Base-by-base conservation (phyloP, 1,140 invertebrate genomes). In the Diachasmimorpha longicaudata region DNA sequence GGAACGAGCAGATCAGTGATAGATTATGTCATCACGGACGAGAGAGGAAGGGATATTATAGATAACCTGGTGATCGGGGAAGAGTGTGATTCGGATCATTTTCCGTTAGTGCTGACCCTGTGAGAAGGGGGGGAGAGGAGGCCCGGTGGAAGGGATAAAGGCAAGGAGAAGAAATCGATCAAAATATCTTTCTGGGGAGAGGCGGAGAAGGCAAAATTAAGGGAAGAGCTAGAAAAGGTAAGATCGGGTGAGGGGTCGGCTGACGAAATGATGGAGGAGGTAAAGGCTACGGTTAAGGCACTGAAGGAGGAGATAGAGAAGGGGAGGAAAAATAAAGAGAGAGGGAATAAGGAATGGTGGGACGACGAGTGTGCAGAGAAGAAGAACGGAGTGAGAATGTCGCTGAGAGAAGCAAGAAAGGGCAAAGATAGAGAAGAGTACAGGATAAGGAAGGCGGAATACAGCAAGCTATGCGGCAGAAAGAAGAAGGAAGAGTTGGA, bases 401-500 rank as follows among this genome's bases (percentile, higher is more conserved):
- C 72, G 19, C 9, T 25, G 23, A 58, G 72, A 37, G n/a, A 63
- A 74, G n/a, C 14, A 36, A 74, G 55, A 42, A 63, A 13, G n/a
- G 44, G 25, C n/a, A 67, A 74, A 8, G 23, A 46, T 6, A 23
- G 21, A 46, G 70, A 72, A 52, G 16, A 48, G 23, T 46, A 16
- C 23, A 46, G 48, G n/a, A 23, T 19, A 31, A 44, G 13, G 63
- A 11, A 25, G 52, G 36, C 8, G 55, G 63, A 39, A 23, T 63
- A 74, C 48, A 74, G 36, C n/a, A 36, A 66, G 14, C 14, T 36
- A 4, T 63, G 46, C 55, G 58, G 63, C 48, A 67, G 52, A 16
- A 74, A 74, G 52, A 74, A 67, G 37, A 36, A 74, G 55, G 36
- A 74, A 67, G 31, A 14, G 48, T 21, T 19, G 70, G 39, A 72